phyloP scores from a whole-genome alignment of 2,888 invertebrate species.

The Diadromus collaris region DNA sequence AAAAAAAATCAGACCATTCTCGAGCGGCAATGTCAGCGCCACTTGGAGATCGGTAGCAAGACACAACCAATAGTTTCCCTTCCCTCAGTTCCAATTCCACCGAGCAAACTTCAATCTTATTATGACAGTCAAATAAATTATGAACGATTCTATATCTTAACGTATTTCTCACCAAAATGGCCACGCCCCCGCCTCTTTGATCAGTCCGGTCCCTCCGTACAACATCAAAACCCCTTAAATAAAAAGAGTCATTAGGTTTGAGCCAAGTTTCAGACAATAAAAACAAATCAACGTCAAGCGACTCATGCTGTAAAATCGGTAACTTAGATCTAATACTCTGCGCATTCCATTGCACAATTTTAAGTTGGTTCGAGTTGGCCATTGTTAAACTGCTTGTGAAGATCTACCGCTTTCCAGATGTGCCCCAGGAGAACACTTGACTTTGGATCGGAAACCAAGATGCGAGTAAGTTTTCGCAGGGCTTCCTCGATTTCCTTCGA shows the following conservation, averaged over 20 bases:
- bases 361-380: too few species aligned
- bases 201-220: conserved; percentile 30
- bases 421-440: too few species aligned
- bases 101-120: conserved; percentile 47
- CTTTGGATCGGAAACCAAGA: too few species aligned
- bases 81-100: conserved; percentile 38
- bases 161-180: conserved; percentile 32
- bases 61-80: conserved; percentile 15
- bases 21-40: too few species aligned
- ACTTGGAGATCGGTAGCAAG: too few species aligned
- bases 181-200: conserved; percentile 39
- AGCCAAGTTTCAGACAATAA: conserved; percentile 55
- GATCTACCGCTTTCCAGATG: too few species aligned
- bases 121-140: conserved; percentile 24
- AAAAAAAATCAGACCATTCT: too few species aligned
- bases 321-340: conserved; percentile 37
- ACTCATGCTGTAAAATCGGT: conserved; percentile 30
- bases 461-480: too few species aligned
- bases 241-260: neutral
- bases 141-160: conserved; percentile 20
- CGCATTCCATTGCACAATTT: conserved; percentile 47
- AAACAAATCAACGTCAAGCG: conserved; percentile 31
- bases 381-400: too few species aligned
- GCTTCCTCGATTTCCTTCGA: too few species aligned
- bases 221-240: conserved; percentile 43